Evolutionary conservation across 1,140 invertebrate species (phyloP).

Genomic region (Chelonus insularis): DNA sequence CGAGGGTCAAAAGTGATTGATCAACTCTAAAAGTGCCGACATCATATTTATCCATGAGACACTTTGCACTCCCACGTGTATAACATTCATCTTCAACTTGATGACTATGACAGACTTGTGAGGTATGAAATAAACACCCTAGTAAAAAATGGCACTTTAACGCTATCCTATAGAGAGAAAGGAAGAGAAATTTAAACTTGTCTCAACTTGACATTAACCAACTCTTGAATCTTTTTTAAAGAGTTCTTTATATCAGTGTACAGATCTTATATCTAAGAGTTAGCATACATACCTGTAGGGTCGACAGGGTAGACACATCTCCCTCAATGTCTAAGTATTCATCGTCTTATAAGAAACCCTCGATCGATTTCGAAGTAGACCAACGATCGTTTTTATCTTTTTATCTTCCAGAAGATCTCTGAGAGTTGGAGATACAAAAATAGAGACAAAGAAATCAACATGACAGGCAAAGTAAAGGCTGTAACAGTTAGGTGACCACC

Average conservation of each 20-base stretch:
- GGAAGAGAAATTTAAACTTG: not conserved
- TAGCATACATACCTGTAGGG: conserved; percentile 19
- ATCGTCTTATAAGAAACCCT: conserved; percentile 6
- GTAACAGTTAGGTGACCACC: not conserved
- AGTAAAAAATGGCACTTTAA: conserved; percentile 30
- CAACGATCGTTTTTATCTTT: conserved; percentile 34
- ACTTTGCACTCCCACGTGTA: conserved; percentile 17
- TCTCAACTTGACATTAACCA: conserved; percentile 3
- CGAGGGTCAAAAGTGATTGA: conserved; percentile 10
- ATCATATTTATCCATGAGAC: conserved; percentile 23
- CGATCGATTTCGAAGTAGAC: conserved; percentile 34
- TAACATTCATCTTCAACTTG: conserved; percentile 17
- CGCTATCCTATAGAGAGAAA: conserved; percentile 15
- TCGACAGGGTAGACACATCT: conserved; percentile 7
- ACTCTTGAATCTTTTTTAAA: conserved; percentile 11
- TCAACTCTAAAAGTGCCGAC: conserved; percentile 20
- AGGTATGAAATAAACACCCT: not conserved
- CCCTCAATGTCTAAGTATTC: conserved; percentile 19
- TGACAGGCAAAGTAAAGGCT: conserved; percentile 1
- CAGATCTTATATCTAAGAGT: conserved; percentile 25
- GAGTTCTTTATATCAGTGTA: not conserved
- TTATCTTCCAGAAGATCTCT: conserved; percentile 25
- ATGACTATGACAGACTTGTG: conserved; percentile 4
- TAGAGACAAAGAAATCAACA: conserved; percentile 33
- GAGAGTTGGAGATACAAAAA: conserved; percentile 19